Percentiles rank a stretch among this genome's conserved stretches.
Conservation (phyloP, 2,113 vertebrate genomes). For the Hiodon alosoides region DNA sequence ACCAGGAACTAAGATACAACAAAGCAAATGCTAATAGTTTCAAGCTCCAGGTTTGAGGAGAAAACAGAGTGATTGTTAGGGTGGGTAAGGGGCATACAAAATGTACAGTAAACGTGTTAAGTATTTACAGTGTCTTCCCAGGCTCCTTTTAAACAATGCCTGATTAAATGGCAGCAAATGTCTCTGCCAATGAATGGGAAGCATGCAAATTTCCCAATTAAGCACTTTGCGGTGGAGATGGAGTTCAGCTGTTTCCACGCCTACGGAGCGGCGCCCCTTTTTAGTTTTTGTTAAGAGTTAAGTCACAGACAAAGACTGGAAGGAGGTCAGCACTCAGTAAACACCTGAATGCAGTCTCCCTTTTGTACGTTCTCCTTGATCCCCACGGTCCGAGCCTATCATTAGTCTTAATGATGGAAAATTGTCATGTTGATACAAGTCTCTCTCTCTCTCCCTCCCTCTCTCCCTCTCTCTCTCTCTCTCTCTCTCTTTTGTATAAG, state of each 20-base stretch:
- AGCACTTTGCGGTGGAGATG: constrained; percentile 78
- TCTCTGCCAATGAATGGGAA: constrained; percentile 66
- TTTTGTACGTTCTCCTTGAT: constrained; percentile 97
- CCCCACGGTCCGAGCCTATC: constrained; percentile 97
- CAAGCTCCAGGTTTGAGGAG: constrained; percentile 27
- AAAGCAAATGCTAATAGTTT: constrained; percentile 21
- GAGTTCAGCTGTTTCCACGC: constrained; percentile 84
- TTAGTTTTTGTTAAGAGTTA: constrained; percentile 89
- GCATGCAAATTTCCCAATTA: constrained; percentile 87
- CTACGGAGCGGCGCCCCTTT: constrained; percentile 80
- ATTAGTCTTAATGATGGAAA: constrained; percentile 99
- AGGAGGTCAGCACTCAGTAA: constrained; percentile 99
- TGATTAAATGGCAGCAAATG: constrained; percentile 61
- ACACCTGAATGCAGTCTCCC: constrained; percentile 99
- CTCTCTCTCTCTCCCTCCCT: constrained; percentile 73
- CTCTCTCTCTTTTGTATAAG: constrained; percentile 78
- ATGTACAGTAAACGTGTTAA: constrained; percentile 23
- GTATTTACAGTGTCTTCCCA: constrained; percentile 35
- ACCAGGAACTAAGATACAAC: background rate
- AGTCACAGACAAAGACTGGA: constrained; percentile 98
- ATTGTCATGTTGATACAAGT: constrained; percentile 99
- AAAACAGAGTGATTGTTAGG: constrained; percentile 10
- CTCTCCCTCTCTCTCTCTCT: constrained; percentile 38
- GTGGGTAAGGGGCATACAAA: background rate
- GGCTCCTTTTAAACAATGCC: constrained; percentile 49